phyloP scores from a whole-genome alignment of 1,140 invertebrate genomes.

The Plutomurus gul region DNA sequence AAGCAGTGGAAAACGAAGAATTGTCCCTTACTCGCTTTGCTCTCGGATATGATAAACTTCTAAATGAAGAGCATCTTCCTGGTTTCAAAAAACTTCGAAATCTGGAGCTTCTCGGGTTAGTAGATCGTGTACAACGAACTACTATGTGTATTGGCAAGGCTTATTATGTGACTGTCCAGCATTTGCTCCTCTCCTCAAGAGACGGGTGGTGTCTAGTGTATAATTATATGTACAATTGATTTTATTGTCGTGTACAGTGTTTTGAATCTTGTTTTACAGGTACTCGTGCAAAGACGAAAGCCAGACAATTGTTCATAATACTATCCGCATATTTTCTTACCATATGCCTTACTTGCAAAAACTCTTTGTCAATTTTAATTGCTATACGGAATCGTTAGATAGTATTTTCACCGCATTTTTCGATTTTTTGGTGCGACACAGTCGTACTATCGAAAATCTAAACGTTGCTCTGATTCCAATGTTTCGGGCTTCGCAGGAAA shows the following conservation, averaged over 20 bases:
- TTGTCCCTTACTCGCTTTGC: conserved; percentile 28
- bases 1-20: conserved; percentile 18
- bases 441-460: conserved; percentile 11
- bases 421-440: conserved; percentile 25
- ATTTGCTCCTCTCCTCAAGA: not conserved
- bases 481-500: conserved; percentile 24
- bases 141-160: not conserved
- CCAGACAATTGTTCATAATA: conserved; percentile 19
- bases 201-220: too few relatives aligned
- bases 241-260: not conserved
- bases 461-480: conserved; percentile 18
- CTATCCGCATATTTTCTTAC: conserved; percentile 27
- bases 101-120: conserved; percentile 22
- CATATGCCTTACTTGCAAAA: conserved; percentile 26
- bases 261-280: not conserved
- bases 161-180: not conserved
- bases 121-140: not conserved
- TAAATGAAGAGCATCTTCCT: not conserved
- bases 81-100: conserved; percentile 37
- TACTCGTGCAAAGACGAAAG: conserved; percentile 27
- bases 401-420: conserved; percentile 11
- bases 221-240: too few relatives aligned
- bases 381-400: conserved; percentile 19
- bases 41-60: conserved; percentile 14
- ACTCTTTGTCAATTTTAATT: conserved; percentile 29